Conservation (phyloP, 2,797 vertebrate species). For the Jordanella pulchra region DNA sequence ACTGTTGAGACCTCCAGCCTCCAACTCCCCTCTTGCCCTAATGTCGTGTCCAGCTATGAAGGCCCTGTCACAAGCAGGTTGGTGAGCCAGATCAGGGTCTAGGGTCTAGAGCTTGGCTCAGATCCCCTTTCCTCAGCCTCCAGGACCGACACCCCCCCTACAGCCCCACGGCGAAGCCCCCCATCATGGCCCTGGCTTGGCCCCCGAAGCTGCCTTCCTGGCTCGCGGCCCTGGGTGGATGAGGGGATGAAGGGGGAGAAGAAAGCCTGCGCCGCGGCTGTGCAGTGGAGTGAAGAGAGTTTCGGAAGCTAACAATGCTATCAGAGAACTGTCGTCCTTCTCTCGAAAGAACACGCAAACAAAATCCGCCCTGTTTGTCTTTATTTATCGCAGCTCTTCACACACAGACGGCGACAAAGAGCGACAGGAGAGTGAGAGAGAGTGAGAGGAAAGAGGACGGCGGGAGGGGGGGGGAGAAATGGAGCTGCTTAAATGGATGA, state of each 20-base stretch:
- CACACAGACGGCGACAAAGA: slow-evolving; percentile 66
- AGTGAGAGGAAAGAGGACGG: slow-evolving; percentile 36
- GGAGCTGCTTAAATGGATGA: slow-evolving; percentile 22
- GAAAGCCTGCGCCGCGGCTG: slow-evolving; percentile 71
- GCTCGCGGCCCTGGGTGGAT: slow-evolving; percentile 67
- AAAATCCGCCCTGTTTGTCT: slow-evolving; percentile 61
- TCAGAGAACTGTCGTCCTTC: slow-evolving; percentile 75
- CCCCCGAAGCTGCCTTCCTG: slow-evolving; percentile 70
- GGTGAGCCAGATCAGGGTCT: slow-evolving; percentile 72
- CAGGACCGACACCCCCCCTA: slow-evolving; percentile 48
- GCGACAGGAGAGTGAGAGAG: slow-evolving; percentile 46
- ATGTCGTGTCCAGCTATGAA: slow-evolving; percentile 66
- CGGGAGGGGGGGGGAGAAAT: slow-evolving; percentile 36
- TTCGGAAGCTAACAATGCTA: slow-evolving; percentile 83
- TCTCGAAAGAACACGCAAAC: slow-evolving; percentile 47
- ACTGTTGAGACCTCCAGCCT: slow-evolving; percentile 72
- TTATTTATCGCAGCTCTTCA: slow-evolving; percentile 77
- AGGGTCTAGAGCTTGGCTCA: slow-evolving; percentile 75
- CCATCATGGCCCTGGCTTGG: slow-evolving; percentile 67
- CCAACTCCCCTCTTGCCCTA: slow-evolving; percentile 64
- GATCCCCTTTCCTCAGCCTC: slow-evolving; percentile 71
- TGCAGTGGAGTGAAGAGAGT: slow-evolving; percentile 82
- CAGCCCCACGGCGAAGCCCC: slow-evolving; percentile 60
- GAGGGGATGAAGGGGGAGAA: slow-evolving; percentile 50
- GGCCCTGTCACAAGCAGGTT: slow-evolving; percentile 70